Evolutionary conservation across 2,797 vertebrate species (phyloP).

Genomic region (Crenichthys baileyi): DNA sequence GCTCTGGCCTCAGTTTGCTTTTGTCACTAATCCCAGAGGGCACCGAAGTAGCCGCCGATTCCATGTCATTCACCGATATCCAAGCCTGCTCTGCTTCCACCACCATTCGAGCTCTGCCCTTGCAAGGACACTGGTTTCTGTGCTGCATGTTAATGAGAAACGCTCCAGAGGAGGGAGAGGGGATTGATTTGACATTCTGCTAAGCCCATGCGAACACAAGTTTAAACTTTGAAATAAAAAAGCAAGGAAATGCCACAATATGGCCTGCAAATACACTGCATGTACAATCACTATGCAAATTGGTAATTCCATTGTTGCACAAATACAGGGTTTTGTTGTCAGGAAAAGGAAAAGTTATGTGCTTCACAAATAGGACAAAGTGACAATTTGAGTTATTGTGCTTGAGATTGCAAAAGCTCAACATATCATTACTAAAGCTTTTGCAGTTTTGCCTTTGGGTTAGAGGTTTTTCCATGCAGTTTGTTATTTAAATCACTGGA

Average conservation of each 20-base stretch:
- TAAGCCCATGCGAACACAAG: slow-evolving; percentile 29
- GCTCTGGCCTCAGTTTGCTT: slow-evolving; percentile 61
- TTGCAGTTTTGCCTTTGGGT: neutral
- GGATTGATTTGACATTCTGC: slow-evolving; percentile 36
- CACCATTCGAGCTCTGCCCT: slow-evolving; percentile 58
- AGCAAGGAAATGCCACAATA: slow-evolving; percentile 30
- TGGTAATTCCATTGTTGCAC: slow-evolving; percentile 8
- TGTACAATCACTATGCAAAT: neutral
- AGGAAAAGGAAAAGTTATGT: neutral
- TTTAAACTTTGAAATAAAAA: slow-evolving; percentile 41
- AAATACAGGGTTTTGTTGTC: neutral
- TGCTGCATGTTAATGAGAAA: slow-evolving; percentile 66
- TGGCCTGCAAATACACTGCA: slow-evolving; percentile 13
- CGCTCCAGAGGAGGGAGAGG: slow-evolving; percentile 23
- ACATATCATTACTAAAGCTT: neutral
- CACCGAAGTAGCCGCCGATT: slow-evolving; percentile 57
- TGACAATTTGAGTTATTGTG: neutral
- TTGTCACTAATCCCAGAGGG: slow-evolving; percentile 70
- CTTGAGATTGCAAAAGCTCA: neutral
- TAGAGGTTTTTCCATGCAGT: neutral
- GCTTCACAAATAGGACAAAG: neutral
- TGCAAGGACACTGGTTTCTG: slow-evolving; percentile 65
- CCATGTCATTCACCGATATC: slow-evolving; percentile 68
- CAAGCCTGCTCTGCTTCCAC: slow-evolving; percentile 51
- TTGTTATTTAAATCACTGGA: neutral